phyloP scores from a whole-genome alignment of 2,888 invertebrate species.

The Calameuta pallipes region DNA sequence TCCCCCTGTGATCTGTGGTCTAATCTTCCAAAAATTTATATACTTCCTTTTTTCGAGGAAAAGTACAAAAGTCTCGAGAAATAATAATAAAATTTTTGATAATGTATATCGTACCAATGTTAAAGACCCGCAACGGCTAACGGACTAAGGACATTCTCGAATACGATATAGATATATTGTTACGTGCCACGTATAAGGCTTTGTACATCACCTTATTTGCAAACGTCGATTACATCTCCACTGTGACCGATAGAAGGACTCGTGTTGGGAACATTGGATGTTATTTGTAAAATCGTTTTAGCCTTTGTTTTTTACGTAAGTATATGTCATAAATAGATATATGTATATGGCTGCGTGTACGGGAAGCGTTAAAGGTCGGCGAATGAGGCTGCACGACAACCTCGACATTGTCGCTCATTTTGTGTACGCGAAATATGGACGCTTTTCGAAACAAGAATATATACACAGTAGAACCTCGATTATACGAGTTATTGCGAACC shows the following conservation, averaged over 20 bases:
- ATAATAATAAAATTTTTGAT: no score
- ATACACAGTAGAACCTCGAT: not conserved
- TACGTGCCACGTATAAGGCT: not conserved
- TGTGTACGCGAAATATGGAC: not conserved
- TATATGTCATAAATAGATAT: not conserved
- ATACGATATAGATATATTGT: not conserved
- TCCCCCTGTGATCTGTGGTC: not conserved
- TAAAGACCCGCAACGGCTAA: not conserved
- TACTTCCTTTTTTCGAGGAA: not conserved
- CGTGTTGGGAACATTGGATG: not conserved
- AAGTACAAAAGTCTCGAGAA: not conserved
- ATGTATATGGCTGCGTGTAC: not conserved
- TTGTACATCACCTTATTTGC: no score
- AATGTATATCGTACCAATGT: not conserved
- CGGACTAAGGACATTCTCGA: not conserved
- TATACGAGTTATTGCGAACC: no score
- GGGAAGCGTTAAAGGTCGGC: not conserved
- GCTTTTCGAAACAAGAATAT: not conserved
- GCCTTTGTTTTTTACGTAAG: not conserved
- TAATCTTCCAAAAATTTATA: not conserved
- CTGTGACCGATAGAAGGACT: not conserved
- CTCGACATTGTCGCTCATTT: not conserved
- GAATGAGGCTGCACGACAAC: not conserved
- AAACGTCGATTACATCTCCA: no score
- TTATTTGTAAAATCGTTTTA: not conserved